phyloP scores from a whole-genome alignment of 2,888 invertebrate genomes.

The Diplazon laetatorius region DNA sequence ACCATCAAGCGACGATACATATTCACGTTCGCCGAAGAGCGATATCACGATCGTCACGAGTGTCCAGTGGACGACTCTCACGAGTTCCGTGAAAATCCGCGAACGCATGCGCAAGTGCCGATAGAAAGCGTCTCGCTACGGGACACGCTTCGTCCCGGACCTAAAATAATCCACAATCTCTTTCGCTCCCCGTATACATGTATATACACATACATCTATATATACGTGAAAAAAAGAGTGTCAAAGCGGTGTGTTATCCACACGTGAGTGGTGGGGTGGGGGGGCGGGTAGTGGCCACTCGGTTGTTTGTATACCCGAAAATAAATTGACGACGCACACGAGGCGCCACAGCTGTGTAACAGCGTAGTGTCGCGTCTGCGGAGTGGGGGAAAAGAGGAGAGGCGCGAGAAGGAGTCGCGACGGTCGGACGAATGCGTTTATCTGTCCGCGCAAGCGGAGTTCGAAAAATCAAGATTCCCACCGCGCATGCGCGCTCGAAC shows the following conservation, averaged over 20 bases:
- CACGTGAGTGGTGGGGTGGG: too few relatives aligned
- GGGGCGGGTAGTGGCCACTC: slow-evolving; percentile 18
- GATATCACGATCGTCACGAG: too few relatives aligned
- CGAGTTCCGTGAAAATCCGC: slow-evolving; percentile 30
- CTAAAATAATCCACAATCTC: slow-evolving; percentile 53
- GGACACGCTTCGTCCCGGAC: not conserved
- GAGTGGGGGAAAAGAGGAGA: not conserved
- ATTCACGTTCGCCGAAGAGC: too few relatives aligned
- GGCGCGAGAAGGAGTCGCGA: not conserved
- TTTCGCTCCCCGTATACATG: slow-evolving; percentile 11
- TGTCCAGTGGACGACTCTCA: not conserved
- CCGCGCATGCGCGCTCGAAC: too few relatives aligned
- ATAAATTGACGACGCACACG: slow-evolving; percentile 56
- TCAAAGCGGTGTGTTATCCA: too few relatives aligned
- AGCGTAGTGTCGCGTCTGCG: slow-evolving; percentile 11
- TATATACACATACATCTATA: slow-evolving; percentile 6
- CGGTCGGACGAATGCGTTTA: too few relatives aligned
- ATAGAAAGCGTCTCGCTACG: slow-evolving; percentile 43
- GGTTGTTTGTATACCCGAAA: slow-evolving; percentile 44
- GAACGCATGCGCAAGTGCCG: slow-evolving; percentile 26
- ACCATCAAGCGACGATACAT: too few relatives aligned
- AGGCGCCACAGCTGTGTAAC: slow-evolving; percentile 4
- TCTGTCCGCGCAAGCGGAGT: slow-evolving; percentile 24
- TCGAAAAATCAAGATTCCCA: slow-evolving; percentile 39
- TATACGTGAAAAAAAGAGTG: too few relatives aligned